phyloP scores from a whole-genome alignment of 2,888 invertebrate genomes.

The Plemyria rubiginata region DNA sequence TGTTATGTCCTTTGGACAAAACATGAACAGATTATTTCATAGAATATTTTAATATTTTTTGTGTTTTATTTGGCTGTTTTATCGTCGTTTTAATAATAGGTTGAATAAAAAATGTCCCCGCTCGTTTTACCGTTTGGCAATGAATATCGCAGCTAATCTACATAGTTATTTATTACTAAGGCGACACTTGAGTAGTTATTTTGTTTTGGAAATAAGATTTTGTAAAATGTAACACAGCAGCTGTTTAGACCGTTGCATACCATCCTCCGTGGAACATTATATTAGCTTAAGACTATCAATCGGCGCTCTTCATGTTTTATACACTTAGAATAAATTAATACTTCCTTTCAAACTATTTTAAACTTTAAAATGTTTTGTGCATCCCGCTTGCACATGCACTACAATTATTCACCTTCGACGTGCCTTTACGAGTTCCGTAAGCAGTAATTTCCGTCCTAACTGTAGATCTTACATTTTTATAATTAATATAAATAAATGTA shows the following conservation, averaged over 20 bases:
- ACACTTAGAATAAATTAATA: background rate
- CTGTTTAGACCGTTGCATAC: no score
- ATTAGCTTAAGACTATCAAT: background rate
- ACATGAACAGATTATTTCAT: no score
- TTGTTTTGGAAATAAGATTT: background rate
- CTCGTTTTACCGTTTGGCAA: background rate
- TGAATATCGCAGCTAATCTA: background rate
- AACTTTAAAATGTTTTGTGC: background rate
- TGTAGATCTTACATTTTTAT: constrained; percentile 13
- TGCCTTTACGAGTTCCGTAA: constrained; percentile 56
- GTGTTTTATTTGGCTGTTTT: background rate
- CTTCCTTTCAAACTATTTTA: background rate
- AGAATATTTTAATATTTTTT: background rate
- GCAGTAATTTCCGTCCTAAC: constrained; percentile 47
- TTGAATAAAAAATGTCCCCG: background rate
- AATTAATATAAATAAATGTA: background rate
- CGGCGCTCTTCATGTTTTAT: constrained; percentile 11
- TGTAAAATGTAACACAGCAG: background rate
- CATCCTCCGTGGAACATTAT: background rate
- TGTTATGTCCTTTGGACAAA: background rate
- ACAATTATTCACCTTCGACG: constrained; percentile 7
- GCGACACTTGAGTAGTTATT: background rate
- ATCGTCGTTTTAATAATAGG: background rate
- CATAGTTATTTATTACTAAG: background rate
- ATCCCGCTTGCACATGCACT: background rate